Evolutionary conservation across 2,888 invertebrate species (phyloP).

Genomic region (Venusia cambrica): DNA sequence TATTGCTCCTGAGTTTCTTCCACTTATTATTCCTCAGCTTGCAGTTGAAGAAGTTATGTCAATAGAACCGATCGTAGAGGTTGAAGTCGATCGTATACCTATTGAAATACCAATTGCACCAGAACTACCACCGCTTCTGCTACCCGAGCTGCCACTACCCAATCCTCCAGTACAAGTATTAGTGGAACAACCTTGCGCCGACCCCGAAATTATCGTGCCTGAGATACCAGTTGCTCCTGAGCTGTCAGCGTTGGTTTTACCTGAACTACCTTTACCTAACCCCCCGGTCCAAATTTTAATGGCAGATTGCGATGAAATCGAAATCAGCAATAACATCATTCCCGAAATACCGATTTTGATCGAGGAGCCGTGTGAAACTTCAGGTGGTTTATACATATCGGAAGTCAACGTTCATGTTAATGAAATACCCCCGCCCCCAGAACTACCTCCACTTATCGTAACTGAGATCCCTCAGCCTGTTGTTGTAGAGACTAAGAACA

Average conservation of each 20-base stretch:
- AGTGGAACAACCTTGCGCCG: slow-evolving; percentile 6
- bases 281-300: slow-evolving; percentile 3
- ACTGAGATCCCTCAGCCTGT: slow-evolving; percentile 17
- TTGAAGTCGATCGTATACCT: slow-evolving; percentile 6
- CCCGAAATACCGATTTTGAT: slow-evolving; percentile 13
- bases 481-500: slow-evolving; percentile 14
- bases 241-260: not conserved
- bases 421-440: slow-evolving; percentile 26
- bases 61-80: not conserved
- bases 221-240: not conserved
- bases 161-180: slow-evolving; percentile 1
- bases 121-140: not conserved
- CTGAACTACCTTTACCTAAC: too few species aligned
- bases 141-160: too few species aligned
- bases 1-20: slow-evolving; percentile 8
- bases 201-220: slow-evolving; percentile 6
- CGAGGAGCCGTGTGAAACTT: slow-evolving; percentile 11
- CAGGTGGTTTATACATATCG: slow-evolving; percentile 10
- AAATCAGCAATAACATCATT: slow-evolving; percentile 11
- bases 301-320: slow-evolving; percentile 8
- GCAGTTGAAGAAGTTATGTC: slow-evolving; percentile 3
- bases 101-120: not conserved
- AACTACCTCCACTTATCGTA: slow-evolving; percentile 25
- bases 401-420: slow-evolving; percentile 15
- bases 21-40: not conserved